Conservation (phyloP, 1,140 invertebrate genomes). For the Pseudobourletiella spinata region DNA sequence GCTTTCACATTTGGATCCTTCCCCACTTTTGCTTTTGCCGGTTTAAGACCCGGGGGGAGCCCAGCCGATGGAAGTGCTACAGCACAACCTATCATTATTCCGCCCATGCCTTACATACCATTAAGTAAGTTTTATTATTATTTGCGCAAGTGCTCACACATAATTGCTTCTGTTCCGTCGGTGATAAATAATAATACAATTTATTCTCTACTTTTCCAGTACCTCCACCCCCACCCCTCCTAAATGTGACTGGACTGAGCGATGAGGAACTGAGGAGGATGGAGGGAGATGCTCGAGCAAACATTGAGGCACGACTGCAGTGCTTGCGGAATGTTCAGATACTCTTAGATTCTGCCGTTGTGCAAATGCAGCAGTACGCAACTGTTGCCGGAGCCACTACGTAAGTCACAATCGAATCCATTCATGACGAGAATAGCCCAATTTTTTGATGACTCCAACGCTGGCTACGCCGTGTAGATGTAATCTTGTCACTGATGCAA, state of each 20-base stretch:
- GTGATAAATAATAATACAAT: too few species aligned
- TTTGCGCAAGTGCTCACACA: too few species aligned
- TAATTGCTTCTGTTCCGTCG: too few species aligned
- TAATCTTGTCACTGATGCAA: not conserved
- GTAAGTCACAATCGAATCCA: not conserved
- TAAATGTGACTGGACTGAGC: constrained; percentile 61
- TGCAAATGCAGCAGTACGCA: constrained; percentile 83
- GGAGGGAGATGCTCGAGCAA: constrained; percentile 76
- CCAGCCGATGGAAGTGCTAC: not conserved
- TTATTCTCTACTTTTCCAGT: constrained; percentile 19
- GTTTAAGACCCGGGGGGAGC: not conserved
- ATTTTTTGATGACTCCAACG: not conserved
- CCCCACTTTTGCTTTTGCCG: constrained; percentile 13
- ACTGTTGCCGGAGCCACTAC: constrained; percentile 43
- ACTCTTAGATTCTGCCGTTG: constrained; percentile 75
- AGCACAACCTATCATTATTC: constrained; percentile 13
- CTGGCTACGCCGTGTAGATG: not conserved
- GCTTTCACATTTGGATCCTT: constrained; percentile 8
- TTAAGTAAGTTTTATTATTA: constrained; percentile 17
- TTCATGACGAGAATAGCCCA: not conserved
- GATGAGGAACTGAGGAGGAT: constrained; percentile 74
- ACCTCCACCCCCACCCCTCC: constrained; percentile 52
- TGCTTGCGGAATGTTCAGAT: constrained; percentile 75
- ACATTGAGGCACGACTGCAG: constrained; percentile 81
- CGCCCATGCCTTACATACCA: constrained; percentile 34